phyloP scores from a whole-genome alignment of 2,888 invertebrate genomes.

The Aphidius colemani region DNA sequence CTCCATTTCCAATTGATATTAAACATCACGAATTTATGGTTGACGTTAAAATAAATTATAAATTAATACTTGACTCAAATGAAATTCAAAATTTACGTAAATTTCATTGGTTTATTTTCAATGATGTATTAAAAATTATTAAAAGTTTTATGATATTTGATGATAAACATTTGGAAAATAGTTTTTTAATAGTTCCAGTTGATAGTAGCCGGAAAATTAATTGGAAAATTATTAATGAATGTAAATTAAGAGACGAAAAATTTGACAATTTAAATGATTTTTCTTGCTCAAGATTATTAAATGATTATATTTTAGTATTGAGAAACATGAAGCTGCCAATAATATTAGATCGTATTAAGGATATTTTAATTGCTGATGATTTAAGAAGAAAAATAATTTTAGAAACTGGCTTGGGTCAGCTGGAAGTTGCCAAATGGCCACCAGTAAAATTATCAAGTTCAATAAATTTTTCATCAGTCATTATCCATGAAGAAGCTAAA shows the following conservation, averaged over 20 bases:
- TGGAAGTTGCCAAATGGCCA: not conserved
- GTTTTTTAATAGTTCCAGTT: conserved; percentile 57
- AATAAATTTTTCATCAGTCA: no score
- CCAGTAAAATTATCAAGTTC: conserved; percentile 23
- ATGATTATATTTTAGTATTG: no score
- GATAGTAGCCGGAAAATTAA: conserved; percentile 62
- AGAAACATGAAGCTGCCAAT: conserved; percentile 68
- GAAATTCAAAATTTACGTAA: conserved; percentile 64
- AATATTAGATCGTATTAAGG: conserved; percentile 76
- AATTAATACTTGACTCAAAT: conserved; percentile 57
- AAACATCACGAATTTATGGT: conserved; percentile 67
- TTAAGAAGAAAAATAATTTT: conserved; percentile 65
- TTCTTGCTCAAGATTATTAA: no score
- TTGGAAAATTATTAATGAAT: conserved; percentile 65
- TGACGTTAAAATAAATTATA: conserved; percentile 62
- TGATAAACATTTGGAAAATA: conserved; percentile 63
- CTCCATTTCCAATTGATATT: conserved; percentile 75
- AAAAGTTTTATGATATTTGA: conserved; percentile 69
- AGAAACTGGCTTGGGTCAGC: conserved; percentile 59
- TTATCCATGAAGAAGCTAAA: no score
- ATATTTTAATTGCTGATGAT: conserved; percentile 76
- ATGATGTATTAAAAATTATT: conserved; percentile 69
- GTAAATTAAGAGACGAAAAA: conserved; percentile 45
- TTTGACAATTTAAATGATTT: no score
- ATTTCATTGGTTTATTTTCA: conserved; percentile 79